Base-by-base conservation (phyloP, 2,888 invertebrate species). In the Caenorhabditis japonica region DNA sequence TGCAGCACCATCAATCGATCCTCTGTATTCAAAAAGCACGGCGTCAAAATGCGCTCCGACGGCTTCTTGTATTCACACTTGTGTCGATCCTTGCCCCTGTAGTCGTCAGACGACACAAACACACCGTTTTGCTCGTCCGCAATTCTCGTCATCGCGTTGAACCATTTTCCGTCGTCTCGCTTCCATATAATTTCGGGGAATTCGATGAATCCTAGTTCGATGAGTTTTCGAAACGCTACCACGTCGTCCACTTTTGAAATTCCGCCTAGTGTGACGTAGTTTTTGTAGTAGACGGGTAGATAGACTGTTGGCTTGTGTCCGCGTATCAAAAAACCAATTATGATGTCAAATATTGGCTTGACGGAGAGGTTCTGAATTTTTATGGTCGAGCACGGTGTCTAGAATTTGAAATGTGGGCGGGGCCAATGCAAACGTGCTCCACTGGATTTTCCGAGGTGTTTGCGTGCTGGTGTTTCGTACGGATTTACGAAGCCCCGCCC, bases 171-270 rank as follows among this genome's bases (percentile, higher is more conserved):
- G 1, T 15, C 15, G 5, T 41, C 4, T 23, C 21, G 30, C 4
- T 8, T 17, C 0, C 43, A 25, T 15, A 2, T 15, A 19, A n/a
- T 15, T 21, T 53, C 52, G n/a, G n/a, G n/a, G n/a, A n/a, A n/a
- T n/a, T 47, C 25, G 30, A 71, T 53, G 19, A 53, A 59, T 4
- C 30, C 41, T 17, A 52, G 25, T 0, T 46, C 41, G 2, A 64
- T 8, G 10, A 71, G 47, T 30, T 23, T 41, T 36, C 25, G 13
- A 19, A 64, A 71, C 1, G 58, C 62, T 3, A 27, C n/a, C 17
- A 71, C 2, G 43, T 71, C 59, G 13, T 71, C 71, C 3, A 71
- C 71, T 47, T 64, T 62, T 8, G 62, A 58, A 8, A 71, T 39
- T 34, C 36, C 21, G 13, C 59, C 47, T 0, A 7, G 2, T 4